These are phyloP conservation scores for Drosophila bocki DNA, from an alignment of 1,140 invertebrate genomes.

Conservation along the genomic window DNA sequence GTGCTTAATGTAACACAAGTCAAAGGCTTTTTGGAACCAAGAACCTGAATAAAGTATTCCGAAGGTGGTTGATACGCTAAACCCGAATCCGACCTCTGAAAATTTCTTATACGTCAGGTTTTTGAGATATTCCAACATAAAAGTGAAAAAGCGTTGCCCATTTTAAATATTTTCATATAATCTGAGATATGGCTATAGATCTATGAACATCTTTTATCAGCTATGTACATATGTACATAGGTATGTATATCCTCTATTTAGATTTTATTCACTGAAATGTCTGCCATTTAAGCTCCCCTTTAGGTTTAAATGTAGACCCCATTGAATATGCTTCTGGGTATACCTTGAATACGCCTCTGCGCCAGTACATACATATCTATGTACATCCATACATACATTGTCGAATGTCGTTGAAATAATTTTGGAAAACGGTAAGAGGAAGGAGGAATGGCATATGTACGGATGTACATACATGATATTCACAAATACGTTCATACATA, in stretches of 20 bases:
- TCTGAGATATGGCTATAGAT: too few species aligned
- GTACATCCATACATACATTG: slow-evolving; percentile 6
- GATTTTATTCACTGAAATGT: neutral
- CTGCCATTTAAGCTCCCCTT: neutral
- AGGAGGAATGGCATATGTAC: slow-evolving; percentile 15
- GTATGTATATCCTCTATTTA: neutral
- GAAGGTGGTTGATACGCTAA: too few species aligned
- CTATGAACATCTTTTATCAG: too few species aligned
- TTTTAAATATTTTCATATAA: too few species aligned
- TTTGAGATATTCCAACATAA: too few species aligned
- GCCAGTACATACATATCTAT: neutral
- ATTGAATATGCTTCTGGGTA: neutral
- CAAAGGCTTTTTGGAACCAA: too few species aligned
- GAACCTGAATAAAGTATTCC: too few species aligned
- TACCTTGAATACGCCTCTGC: neutral
- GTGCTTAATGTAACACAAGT: too few species aligned
- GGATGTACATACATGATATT: slow-evolving; percentile 10
- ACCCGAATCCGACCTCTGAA: too few species aligned
- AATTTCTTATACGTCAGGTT: too few species aligned
- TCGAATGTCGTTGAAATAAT: neutral
- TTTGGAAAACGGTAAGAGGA: neutral
- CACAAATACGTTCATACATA: slow-evolving; percentile 1
- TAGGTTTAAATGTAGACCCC: neutral
- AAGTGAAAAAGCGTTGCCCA: too few species aligned
- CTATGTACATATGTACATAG: neutral